Base-by-base conservation (phyloP, 2,113 vertebrate species). In the Leucosticte australis region DNA sequence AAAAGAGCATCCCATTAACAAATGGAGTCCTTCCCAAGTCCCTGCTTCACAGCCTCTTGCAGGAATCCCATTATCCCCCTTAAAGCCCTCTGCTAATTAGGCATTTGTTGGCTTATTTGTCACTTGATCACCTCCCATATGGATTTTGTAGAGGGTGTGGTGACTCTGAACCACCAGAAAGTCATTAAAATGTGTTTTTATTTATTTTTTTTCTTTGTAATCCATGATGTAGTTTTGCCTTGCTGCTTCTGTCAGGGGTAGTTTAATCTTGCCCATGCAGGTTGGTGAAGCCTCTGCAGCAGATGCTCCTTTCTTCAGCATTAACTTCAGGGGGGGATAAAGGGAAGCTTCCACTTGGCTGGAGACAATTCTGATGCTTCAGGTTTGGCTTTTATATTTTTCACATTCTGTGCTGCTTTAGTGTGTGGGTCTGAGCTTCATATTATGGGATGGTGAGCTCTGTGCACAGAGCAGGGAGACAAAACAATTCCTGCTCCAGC, bases 391-490 rank as follows among this genome's bases (percentile, higher is more conserved):
- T 8, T 27, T 60, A 0, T 27, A 12, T 12, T 60, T 60, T 60
- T 27, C 23, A 60, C 0, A 8, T 37, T 60, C 57, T 60, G 15
- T 8, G 3, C 23, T 60, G 23, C 23, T 37, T 60, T 60, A 37
- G n/a, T 18, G 23, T 37, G 57, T 26, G 2, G 0, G 2, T 37
- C n/a, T 37, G 23, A 0, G n/a, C 15, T 37, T 37, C n/a, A 37
- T 1, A 26, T 37, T 0, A 26, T 3, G 23, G 57, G n/a, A 37
- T 60, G n/a, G 10, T 60, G 57, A 59, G n/a, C 57, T 59, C n/a
- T 59, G 10, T 59, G 7, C n/a, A 37, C 57, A 37, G n/a, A 59
- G 56, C 22, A 59, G n/a, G n/a, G 22, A 59, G 22, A 59, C n/a
- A 35, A 59, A 59, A 59, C n/a, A 59, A 59, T 59, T 59, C n/a